Percentiles rank a stretch among this genome's conserved stretches.
These are phyloP conservation scores for Mizuhopecten yessoensis DNA, from an alignment of 1,140 invertebrate genomes.

Conservation along the genomic window DNA sequence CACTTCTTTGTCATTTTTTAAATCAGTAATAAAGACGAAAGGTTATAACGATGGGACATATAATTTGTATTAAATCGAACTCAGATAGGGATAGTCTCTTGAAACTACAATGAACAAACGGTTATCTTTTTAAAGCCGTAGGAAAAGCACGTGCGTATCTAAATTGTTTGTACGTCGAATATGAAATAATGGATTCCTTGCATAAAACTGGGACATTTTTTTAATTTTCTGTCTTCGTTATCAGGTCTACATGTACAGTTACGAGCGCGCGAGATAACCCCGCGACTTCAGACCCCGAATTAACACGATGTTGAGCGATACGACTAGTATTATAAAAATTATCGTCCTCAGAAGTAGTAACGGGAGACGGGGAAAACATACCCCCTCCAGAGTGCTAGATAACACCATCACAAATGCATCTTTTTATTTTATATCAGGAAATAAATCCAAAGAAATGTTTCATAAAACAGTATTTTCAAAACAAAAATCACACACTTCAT, in stretches of 20 bases:
- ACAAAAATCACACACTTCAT: no score
- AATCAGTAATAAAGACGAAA: neutral
- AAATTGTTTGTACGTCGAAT: neutral
- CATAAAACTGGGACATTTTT: neutral
- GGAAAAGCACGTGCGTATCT: constrained; percentile 12
- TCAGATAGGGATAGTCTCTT: neutral
- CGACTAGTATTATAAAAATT: constrained; percentile 25
- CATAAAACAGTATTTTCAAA: neutral
- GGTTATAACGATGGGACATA: neutral
- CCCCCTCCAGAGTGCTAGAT: neutral
- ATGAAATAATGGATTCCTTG: constrained; percentile 39
- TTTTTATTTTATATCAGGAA: constrained; percentile 18
- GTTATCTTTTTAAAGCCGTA: neutral
- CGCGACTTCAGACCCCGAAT: neutral
- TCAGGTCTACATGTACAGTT: constrained; percentile 25
- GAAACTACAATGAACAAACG: constrained; percentile 18
- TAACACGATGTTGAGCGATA: constrained; percentile 18
- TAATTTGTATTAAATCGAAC: constrained; percentile 28
- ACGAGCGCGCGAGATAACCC: neutral
- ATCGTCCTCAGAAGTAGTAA: neutral
- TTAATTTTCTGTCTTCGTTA: neutral
- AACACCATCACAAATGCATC: neutral
- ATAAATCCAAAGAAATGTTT: neutral
- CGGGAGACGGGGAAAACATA: neutral
- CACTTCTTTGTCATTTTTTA: constrained; percentile 6